Conservation (phyloP, 2,113 vertebrate genomes). For the Aix galericulata region DNA sequence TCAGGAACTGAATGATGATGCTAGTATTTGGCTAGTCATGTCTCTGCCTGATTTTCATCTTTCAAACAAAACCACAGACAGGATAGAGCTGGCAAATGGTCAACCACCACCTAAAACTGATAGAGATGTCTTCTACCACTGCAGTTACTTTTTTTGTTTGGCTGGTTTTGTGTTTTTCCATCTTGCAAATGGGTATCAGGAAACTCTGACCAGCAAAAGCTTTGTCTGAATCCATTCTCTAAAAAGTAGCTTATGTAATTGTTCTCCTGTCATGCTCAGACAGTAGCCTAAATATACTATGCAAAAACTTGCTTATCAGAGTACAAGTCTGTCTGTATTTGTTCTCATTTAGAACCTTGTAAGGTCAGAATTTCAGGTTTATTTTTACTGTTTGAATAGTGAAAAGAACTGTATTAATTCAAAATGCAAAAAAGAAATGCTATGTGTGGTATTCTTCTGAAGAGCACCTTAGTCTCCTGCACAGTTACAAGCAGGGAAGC, state of each 20-base stretch:
- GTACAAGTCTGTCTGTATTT: conserved; percentile 4
- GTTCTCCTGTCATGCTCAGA: not conserved
- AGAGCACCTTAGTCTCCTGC: not conserved
- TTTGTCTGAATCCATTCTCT: not conserved
- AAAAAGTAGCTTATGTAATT: conserved; percentile 1
- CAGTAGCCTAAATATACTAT: conserved; percentile 34
- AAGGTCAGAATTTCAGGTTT: conserved; percentile 21
- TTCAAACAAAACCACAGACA: not conserved
- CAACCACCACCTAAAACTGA: not conserved
- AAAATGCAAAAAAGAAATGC: not conserved
- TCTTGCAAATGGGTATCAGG: not conserved
- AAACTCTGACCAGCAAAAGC: not conserved
- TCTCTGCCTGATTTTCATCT: not conserved
- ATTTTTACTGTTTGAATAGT: not conserved
- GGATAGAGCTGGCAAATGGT: not conserved
- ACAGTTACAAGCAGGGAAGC: not conserved
- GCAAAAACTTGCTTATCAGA: not conserved
- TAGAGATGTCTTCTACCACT: not conserved
- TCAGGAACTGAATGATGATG: not conserved
- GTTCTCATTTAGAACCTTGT: not conserved
- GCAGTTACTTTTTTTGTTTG: not conserved
- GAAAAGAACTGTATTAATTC: not conserved
- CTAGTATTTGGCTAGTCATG: not conserved
- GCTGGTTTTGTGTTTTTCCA: rapidly evolving
- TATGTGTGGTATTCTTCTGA: not conserved